Percentiles rank a stretch among this genome's conserved stretches.
These are phyloP conservation scores for Cartodere bifasciata DNA, from an alignment of 2,888 invertebrate species.

Conservation along the genomic window DNA sequence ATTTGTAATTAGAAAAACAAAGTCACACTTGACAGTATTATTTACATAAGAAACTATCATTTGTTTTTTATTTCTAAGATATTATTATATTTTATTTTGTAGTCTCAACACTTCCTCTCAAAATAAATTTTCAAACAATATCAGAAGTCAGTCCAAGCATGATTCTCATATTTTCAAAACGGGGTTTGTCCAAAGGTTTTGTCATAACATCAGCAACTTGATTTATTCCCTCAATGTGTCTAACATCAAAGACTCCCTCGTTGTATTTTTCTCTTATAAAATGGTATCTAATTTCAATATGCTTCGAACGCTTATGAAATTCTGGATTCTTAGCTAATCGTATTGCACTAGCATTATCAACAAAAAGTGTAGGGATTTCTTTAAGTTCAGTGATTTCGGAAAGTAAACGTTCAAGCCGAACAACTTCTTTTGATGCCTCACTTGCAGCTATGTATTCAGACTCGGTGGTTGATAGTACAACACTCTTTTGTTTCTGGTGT, in stretches of 20 bases:
- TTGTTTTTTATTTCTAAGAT: too few relatives aligned
- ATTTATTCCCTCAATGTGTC: conserved; percentile 10
- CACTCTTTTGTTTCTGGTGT: conserved; percentile 11
- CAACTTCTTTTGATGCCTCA: conserved; percentile 15
- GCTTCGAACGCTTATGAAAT: conserved; percentile 16
- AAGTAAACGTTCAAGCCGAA: conserved; percentile 13
- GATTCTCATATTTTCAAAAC: conserved; percentile 4
- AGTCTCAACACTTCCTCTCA: conserved; percentile 7
- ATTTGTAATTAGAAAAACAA: too few relatives aligned
- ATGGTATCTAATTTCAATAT: conserved; percentile 15
- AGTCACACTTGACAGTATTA: too few relatives aligned
- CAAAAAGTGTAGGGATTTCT: conserved; percentile 8
- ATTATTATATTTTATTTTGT: conserved; percentile 2
- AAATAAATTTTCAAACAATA: conserved; percentile 3
- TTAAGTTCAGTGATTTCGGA: conserved; percentile 10
- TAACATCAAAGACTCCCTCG: conserved; percentile 16
- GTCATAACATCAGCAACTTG: conserved; percentile 9
- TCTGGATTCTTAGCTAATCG: conserved; percentile 17
- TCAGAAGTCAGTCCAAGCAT: not conserved
- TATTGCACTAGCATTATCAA: conserved; percentile 16
- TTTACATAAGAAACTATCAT: too few relatives aligned
- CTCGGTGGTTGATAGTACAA: conserved; percentile 18
- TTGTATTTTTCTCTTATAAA: conserved; percentile 16
- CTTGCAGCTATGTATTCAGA: conserved; percentile 23
- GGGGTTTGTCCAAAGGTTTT: conserved; percentile 4